These are phyloP conservation scores for Epirrhoe tristata DNA, from an alignment of 2,888 invertebrate genomes.

Conservation along the genomic window DNA sequence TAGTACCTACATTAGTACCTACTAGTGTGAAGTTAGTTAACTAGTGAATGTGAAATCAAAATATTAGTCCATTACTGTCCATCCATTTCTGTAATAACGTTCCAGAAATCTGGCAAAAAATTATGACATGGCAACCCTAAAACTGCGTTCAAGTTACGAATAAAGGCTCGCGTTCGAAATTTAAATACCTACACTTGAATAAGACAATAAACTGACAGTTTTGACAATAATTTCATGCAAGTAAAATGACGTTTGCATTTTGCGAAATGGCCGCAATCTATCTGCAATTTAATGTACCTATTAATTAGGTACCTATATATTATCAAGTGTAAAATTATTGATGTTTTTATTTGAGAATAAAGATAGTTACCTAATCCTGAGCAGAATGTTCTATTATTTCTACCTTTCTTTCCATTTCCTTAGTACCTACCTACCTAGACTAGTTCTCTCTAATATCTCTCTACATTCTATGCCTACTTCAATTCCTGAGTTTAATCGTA, in stretches of 20 bases:
- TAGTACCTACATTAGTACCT: constrained; percentile 6
- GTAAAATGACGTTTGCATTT: constrained; percentile 5
- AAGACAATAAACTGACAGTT: constrained; percentile 5
- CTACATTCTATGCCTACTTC: too few species aligned
- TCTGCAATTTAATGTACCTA: constrained; percentile 23
- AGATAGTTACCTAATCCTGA: constrained; percentile 82
- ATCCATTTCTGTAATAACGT: constrained; percentile 22
- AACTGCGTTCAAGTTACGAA: constrained; percentile 11
- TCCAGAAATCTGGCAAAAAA: constrained; percentile 24
- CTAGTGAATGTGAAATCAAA: constrained; percentile 19
- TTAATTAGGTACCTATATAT: constrained; percentile 50
- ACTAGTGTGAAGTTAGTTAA: constrained; percentile 32
- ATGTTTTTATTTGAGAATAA: constrained; percentile 80
- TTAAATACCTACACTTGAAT: not conserved
- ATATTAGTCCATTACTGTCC: constrained; percentile 22
- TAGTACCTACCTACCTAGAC: not conserved
- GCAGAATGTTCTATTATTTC: constrained; percentile 71
- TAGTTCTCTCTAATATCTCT: too few species aligned
- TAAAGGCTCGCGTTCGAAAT: not conserved
- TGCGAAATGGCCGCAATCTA: constrained; percentile 11
- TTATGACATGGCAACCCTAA: constrained; percentile 25
- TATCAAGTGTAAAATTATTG: constrained; percentile 77
- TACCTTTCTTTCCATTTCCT: not conserved
- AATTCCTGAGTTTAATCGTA: too few species aligned
- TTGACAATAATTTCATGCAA: constrained; percentile 12